Percentiles rank a stretch among this genome's conserved stretches.
phyloP scores from a whole-genome alignment of 1,140 invertebrate genomes.

The Temnothorax nylanderi region DNA sequence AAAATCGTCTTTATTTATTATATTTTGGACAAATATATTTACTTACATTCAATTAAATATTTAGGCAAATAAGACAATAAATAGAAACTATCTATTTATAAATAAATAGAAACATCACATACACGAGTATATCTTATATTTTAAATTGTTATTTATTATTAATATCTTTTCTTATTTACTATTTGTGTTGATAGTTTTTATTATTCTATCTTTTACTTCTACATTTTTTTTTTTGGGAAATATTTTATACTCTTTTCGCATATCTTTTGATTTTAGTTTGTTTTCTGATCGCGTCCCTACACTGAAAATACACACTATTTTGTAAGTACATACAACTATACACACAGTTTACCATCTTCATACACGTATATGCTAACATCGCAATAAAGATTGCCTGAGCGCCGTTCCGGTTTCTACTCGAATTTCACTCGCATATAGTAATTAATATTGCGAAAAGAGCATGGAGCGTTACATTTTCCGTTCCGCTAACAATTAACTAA shows the following conservation, averaged over 20 bases:
- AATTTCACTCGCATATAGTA: constrained; percentile 59
- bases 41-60: not conserved
- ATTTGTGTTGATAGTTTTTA: not conserved
- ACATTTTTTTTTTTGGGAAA: not conserved
- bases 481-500: constrained; percentile 19
- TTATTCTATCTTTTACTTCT: not conserved
- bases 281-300: not conserved
- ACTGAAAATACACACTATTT: constrained; percentile 20
- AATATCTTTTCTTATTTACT: not conserved
- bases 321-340: not conserved
- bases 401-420: constrained; percentile 61
- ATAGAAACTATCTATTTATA: not conserved
- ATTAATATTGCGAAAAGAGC: constrained; percentile 4
- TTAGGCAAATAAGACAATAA: not conserved
- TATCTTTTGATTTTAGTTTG: not conserved
- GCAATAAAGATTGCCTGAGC: constrained; percentile 56
- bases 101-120: not conserved
- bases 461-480: not conserved
- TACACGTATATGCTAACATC: not conserved
- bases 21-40: not conserved
- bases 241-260: not conserved
- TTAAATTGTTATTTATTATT: constrained; percentile 13
- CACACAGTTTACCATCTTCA: not conserved
- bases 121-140: not conserved
- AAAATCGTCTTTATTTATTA: not conserved